Conservation (phyloP, 2,888 invertebrate genomes). For the Monopis laevigella region DNA sequence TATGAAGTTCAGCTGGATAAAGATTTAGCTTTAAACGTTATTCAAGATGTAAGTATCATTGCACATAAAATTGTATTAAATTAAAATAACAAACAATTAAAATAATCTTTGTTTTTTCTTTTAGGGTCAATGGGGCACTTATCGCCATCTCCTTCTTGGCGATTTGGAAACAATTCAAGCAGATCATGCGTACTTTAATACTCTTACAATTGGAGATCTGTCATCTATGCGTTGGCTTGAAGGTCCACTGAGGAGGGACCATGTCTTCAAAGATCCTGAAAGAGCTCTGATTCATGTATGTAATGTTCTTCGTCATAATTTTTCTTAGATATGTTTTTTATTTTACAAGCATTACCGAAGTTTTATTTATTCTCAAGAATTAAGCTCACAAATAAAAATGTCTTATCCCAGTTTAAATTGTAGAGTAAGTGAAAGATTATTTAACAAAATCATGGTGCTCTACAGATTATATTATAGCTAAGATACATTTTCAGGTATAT, state of each 20-base stretch:
- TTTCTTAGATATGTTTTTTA: too few species aligned
- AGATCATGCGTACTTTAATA: constrained; percentile 81
- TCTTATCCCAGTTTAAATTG: too few species aligned
- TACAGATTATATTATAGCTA: too few species aligned
- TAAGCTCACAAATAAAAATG: too few species aligned
- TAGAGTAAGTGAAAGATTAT: too few species aligned
- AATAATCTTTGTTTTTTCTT: constrained; percentile 18
- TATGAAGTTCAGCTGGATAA: constrained; percentile 73
- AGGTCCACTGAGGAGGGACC: constrained; percentile 58
- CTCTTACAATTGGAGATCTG: constrained; percentile 83
- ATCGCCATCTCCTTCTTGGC: constrained; percentile 79
- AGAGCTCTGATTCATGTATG: constrained; percentile 45
- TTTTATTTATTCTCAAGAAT: too few species aligned
- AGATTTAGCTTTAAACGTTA: constrained; percentile 84
- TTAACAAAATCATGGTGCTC: too few species aligned
- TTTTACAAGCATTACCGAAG: too few species aligned
- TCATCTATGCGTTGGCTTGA: constrained; percentile 84
- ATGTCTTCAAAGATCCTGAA: constrained; percentile 32
- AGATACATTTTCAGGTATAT: constrained; percentile 71
- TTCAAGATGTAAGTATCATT: constrained; percentile 62
- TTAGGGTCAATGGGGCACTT: constrained; percentile 78
- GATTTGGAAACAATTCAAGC: constrained; percentile 47
- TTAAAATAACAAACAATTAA: constrained; percentile 11
- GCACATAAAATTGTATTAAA: neutral
- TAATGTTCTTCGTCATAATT: constrained; percentile 16